Evolutionary conservation across 2,797 vertebrate genomes (phyloP), one percentile per base, ranked within the genome.

Genomic region (Microhierax caerulescens): DNA sequence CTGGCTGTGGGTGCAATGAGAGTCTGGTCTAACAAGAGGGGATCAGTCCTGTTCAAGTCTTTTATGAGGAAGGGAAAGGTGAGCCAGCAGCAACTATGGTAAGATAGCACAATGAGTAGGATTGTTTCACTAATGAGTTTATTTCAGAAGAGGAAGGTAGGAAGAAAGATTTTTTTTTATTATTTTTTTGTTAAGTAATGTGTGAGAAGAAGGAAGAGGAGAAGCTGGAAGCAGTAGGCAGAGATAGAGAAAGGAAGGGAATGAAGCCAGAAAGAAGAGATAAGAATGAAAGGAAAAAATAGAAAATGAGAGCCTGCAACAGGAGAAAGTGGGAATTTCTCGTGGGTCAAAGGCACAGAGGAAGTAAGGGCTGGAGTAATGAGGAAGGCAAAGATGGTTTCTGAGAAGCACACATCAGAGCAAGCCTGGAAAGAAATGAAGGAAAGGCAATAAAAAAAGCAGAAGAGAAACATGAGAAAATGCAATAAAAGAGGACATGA

Each of bases 231-330:
- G 21, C 45, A 76, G 19, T 36, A 10, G 23, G 5, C 27, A 81
- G 36, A 88, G n/a, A 63, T 22, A 68, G 56, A 59, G 50, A 85
- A 89, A 92, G 47, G 47, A 88, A 84, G 7, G 12, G 27, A 73
- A 43, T 39, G 20, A 86, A 84, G 41, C 0, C 2, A 80, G 37
- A 39, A 68, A 57, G 24, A 85, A 72, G 24, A 69, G 10, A 5
- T 57, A 65, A 72, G 10, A 91, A 67, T 1, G 0, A 75, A 81
- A 57, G 37, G 23, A 17, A n/a, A 59, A 82, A 94, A 11, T 2
- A n/a, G 16, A 68, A 81, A 59, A 57, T 0, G 0, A 60, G 22
- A 64, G 34, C 8, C 23, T 56, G 13, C 3, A 1, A 78, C 34
- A 72, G 20, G 72, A 86, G 15, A 63, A 45, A 4, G 45, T 59